phyloP scores from a whole-genome alignment of 2,113 vertebrate species.

The Antechinus stuartii region DNA sequence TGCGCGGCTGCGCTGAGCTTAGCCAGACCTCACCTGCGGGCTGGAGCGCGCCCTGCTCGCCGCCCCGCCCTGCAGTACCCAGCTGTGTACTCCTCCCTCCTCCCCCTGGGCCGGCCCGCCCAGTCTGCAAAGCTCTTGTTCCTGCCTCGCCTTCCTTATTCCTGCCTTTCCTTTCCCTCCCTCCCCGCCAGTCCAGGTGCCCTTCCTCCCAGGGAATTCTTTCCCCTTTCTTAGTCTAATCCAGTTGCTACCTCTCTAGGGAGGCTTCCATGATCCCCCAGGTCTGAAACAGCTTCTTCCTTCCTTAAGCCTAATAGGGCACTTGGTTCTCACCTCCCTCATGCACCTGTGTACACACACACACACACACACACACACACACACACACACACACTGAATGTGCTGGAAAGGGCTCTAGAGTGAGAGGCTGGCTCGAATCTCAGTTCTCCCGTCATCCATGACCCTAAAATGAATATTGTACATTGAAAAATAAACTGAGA shows the following conservation, averaged over 20 bases:
- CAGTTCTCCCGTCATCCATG: not conserved
- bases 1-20: slow-evolving; percentile 7
- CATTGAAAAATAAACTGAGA: not conserved
- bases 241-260: not conserved
- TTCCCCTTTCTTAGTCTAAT: not conserved
- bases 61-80: slow-evolving; percentile 24
- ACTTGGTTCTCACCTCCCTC: not conserved
- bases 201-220: not conserved
- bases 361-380: not conserved
- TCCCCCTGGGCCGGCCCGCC: slow-evolving; percentile 1
- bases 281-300: not conserved
- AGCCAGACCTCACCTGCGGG: slow-evolving; percentile 46
- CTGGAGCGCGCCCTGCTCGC: not conserved
- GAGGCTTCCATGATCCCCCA: not conserved
- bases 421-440: not conserved
- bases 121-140: not conserved
- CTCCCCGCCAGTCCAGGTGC: not conserved
- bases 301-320: not conserved
- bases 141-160: not conserved
- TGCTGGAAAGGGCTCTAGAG: not conserved
- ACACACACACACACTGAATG: not conserved
- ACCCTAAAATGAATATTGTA: not conserved
- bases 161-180: not conserved
- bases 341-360: not conserved
- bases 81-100: not conserved